Evolutionary conservation across 2,113 vertebrate genomes (phyloP), one percentile per base, ranked within the genome.

Genomic region (Tiliqua scincoides): DNA sequence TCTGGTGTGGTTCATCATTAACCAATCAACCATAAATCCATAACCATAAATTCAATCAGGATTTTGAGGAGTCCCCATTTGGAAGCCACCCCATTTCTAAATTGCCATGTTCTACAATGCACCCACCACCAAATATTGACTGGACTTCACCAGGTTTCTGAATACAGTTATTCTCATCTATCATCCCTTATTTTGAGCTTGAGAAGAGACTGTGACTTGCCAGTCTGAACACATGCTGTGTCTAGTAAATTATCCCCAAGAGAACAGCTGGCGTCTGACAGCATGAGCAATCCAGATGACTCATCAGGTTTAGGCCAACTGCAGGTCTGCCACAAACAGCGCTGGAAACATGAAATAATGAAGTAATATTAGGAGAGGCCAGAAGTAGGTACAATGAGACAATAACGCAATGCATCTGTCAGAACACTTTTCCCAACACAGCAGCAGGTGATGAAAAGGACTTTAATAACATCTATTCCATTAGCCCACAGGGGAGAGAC

Each of bases 241-340:
- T 63, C 59, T 81, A 74, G 67, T 15, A 75, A 86, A 2, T 25
- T 35, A 40, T 70, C n/a, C 85, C 70, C 84, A 73, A 48, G 35
- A 84, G 82, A 88, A 79, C 75, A 89, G 78, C 82, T 79, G 70
- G 84, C 62, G n/a, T 84, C 84, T 2, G 7, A 32, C 35, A 71
- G 79, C 89, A 78, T 79, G 89, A 89, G 71, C 89, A 89, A 74
- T 74, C 85, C 68, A 8, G 83, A 11, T 87, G 88, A 91, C 68
- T 90, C 67, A 86, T 23, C 32, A 65, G 20, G 23, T 68, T 76
- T 35, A 87, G 79, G 37, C 7, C 52, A 81, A 6, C 57, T 57
- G 82, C 40, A 71, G 63, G 25, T 85, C 54, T 81, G 23, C 21
- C 81, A 81, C 83, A 52, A 63, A 75, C 35, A 18, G 30, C 71